phyloP scores from a whole-genome alignment of 1,140 invertebrate genomes.

The Rhyacophila brunnea region DNA sequence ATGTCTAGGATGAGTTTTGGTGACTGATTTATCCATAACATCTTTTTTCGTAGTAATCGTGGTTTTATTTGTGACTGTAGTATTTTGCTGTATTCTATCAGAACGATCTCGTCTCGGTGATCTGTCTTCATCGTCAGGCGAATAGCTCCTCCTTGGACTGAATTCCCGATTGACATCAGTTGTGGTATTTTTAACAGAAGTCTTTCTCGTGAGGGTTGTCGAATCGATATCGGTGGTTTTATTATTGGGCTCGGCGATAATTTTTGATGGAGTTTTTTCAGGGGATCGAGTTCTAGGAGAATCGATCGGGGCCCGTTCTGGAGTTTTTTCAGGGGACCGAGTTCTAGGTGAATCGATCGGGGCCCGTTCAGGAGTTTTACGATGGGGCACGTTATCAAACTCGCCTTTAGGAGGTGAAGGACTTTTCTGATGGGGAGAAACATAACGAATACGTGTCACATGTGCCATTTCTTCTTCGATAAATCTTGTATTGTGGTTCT shows the following conservation, averaged over 20 bases:
- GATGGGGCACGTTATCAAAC: background rate
- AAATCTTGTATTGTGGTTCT: constrained; percentile 33
- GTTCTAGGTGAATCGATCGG: constrained; percentile 6
- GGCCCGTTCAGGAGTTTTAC: constrained; percentile 2
- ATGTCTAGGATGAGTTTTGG: background rate
- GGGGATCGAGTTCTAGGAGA: constrained; percentile 17
- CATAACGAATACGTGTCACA: constrained; percentile 11
- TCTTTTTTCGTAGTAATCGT: background rate
- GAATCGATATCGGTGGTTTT: background rate
- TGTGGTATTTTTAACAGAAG: background rate
- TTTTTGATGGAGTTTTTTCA: constrained; percentile 11
- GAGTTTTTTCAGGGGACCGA: constrained; percentile 22
- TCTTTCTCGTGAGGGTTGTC: background rate
- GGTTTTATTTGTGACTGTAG: constrained; percentile 3
- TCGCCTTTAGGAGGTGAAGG: constrained; percentile 2
- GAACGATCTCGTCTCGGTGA: no score
- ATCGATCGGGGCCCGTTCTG: background rate
- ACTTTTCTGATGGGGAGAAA: background rate
- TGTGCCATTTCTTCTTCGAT: constrained; percentile 35
- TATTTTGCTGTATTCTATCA: no score
- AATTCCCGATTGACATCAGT: no score
- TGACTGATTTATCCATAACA: background rate
- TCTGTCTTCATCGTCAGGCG: no score
- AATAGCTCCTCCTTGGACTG: no score
- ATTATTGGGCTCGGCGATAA: background rate